A percentile compares a stretch with the other conserved stretches of the same genome.
Conservation (phyloP, 2,797 vertebrate species). For the Meriones psammophilus region DNA sequence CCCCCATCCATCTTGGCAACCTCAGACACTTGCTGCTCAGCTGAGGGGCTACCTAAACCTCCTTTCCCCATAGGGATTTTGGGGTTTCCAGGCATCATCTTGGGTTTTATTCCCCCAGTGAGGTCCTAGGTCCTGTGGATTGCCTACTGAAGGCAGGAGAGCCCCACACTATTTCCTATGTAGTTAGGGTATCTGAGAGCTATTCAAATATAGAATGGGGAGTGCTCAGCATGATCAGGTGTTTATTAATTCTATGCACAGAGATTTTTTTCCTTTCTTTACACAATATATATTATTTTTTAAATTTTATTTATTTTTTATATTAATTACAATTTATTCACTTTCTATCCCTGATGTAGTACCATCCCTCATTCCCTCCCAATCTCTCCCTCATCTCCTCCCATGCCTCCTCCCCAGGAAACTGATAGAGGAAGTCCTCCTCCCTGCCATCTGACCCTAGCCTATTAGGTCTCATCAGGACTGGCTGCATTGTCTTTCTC, state of each 20-base stretch:
- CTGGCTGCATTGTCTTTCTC: too few relatives aligned
- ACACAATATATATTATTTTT: too few relatives aligned
- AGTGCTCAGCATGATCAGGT: not conserved
- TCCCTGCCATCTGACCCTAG: too few relatives aligned
- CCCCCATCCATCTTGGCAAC: not conserved
- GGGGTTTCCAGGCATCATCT: not conserved
- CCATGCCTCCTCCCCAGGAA: too few relatives aligned
- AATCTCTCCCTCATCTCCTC: too few relatives aligned
- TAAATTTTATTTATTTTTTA: not conserved
- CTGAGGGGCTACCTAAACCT: rapidly evolving
- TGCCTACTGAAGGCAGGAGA: not conserved
- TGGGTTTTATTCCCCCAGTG: not conserved
- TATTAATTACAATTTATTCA: not conserved
- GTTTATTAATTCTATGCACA: not conserved
- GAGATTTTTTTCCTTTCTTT: not conserved
- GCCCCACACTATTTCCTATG: not conserved
- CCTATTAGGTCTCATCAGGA: too few relatives aligned
- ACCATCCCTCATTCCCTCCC: too few relatives aligned
- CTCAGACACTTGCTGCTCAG: not conserved
- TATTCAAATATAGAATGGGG: not conserved
- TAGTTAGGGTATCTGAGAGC: not conserved
- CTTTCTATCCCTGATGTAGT: too few relatives aligned
- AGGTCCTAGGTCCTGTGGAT: not conserved
- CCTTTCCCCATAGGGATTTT: not conserved
- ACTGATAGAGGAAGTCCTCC: too few relatives aligned